These are phyloP conservation scores for Neomicropteryx cornuta DNA, from an alignment of 1,140 invertebrate genomes.

Conservation along the genomic window DNA sequence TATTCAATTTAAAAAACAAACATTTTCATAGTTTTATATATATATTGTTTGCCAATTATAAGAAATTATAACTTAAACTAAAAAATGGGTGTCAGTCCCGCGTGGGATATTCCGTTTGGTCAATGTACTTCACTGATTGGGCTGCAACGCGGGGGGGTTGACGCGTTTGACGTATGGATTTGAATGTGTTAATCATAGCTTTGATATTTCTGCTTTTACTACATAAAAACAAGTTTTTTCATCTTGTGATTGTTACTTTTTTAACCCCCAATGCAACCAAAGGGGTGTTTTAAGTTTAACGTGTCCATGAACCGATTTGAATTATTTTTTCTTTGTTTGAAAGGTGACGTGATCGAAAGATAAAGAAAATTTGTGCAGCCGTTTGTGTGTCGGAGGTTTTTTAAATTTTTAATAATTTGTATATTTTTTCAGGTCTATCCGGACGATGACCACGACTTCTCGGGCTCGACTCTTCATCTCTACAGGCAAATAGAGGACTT, in stretches of 20 bases:
- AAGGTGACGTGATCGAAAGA: neutral
- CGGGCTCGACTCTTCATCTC: constrained; percentile 57
- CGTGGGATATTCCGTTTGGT: too few relatives aligned
- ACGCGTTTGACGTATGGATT: too few relatives aligned
- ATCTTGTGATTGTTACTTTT: constrained; percentile 2
- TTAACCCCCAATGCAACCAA: neutral
- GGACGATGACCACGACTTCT: constrained; percentile 67
- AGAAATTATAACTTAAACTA: too few relatives aligned
- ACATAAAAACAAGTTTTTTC: too few relatives aligned
- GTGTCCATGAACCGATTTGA: neutral
- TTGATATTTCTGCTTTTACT: too few relatives aligned
- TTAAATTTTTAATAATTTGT: neutral
- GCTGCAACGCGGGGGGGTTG: too few relatives aligned
- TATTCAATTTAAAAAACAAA: too few relatives aligned
- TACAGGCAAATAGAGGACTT: constrained; percentile 77
- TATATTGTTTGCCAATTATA: too few relatives aligned
- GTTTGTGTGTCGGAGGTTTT: neutral
- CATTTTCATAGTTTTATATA: too few relatives aligned
- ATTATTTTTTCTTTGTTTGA: neutral
- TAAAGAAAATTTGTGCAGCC: neutral
- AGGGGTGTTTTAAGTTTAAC: neutral
- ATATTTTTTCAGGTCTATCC: constrained; percentile 62
- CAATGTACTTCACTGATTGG: too few relatives aligned
- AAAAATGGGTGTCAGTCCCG: too few relatives aligned
- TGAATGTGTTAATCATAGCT: too few relatives aligned